Base-by-base conservation (phyloP, 2,113 vertebrate genomes). In the Coptodon bakossiorum region DNA sequence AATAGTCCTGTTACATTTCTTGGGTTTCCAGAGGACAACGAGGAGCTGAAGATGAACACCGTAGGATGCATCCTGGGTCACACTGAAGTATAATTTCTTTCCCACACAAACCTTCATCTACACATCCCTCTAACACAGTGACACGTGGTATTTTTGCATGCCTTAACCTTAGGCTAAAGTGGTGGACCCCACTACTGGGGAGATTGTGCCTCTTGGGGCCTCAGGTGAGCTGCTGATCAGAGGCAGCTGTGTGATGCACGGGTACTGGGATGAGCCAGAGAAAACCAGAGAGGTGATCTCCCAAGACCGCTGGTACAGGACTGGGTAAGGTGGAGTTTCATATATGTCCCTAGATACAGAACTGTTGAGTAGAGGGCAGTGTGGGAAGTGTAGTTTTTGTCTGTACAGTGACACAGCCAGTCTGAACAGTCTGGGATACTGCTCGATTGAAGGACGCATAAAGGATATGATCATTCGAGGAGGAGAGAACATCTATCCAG, bases 391-490 rank as follows among this genome's bases (percentile, higher is more conserved):
- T n/a, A 48, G 9, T 52, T 53, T 45, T 36, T 2, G 73, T 83
- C 34, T 54, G 13, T 92, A 11, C 94, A 99, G 99, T 87, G 98
- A 99, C 93, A 96, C 97, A 0, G 98, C 96, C 3, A 91, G 82
- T 27, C 92, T 99, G 88, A 96, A 98, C 10, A 91, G 95, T 45
- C 91, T 96, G 0, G 98, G 98, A 54, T 99, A 99, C 96, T 98
- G 98, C 88, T 95, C n/a, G 88, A 98, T 99, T 4, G 96, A 98
- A 54, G 99, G 99, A 19, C 98, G 99, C 7, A 97, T 97, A 6
- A 99, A 98, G 81, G 98, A 99, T 90, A 94, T 98, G 97, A 97
- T 99, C 90, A 99, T 99, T 90, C 97, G 98, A 6, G 98, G 98
- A 12, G 99, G 98, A 16, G 99, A 99, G 93, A 99, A 99, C 93